These are phyloP conservation scores for Cisticola juncidis DNA, from an alignment of 2,113 vertebrate genomes.

Conservation along the genomic window DNA sequence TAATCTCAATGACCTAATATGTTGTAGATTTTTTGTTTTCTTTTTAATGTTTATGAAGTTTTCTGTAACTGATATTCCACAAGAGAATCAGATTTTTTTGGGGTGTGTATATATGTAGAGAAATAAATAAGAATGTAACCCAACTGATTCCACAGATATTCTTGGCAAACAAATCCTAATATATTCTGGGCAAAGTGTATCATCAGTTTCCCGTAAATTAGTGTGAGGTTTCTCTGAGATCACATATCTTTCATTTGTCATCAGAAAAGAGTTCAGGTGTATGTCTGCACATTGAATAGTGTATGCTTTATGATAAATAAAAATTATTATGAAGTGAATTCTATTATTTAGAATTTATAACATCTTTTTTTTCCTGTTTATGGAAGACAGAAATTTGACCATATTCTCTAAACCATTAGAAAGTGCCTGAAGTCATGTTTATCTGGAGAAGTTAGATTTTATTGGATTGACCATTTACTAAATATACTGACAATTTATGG, in stretches of 20 bases:
- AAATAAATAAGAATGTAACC: not conserved
- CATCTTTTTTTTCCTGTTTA: not conserved
- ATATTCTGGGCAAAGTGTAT: not conserved
- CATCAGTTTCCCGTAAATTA: not conserved
- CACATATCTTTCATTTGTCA: not conserved
- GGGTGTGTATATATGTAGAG: not conserved
- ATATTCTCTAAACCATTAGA: not conserved
- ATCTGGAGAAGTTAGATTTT: not conserved
- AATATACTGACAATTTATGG: not conserved
- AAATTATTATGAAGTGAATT: not conserved
- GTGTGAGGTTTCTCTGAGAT: not conserved
- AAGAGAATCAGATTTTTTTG: not conserved
- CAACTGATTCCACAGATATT: not conserved
- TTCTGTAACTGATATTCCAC: not conserved
- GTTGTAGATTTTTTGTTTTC: fast-evolving
- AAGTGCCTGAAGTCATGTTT: not conserved
- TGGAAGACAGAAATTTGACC: not conserved
- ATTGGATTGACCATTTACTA: fast-evolving
- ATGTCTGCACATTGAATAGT: not conserved
- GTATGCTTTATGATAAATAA: not conserved
- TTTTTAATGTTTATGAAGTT: not conserved
- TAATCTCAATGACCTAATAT: not conserved
- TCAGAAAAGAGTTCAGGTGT: not conserved
- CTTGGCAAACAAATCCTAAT: not conserved
- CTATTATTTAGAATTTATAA: not conserved